Evolutionary conservation across 2,888 invertebrate species (phyloP).

Genomic region (Sinelater perroti): DNA sequence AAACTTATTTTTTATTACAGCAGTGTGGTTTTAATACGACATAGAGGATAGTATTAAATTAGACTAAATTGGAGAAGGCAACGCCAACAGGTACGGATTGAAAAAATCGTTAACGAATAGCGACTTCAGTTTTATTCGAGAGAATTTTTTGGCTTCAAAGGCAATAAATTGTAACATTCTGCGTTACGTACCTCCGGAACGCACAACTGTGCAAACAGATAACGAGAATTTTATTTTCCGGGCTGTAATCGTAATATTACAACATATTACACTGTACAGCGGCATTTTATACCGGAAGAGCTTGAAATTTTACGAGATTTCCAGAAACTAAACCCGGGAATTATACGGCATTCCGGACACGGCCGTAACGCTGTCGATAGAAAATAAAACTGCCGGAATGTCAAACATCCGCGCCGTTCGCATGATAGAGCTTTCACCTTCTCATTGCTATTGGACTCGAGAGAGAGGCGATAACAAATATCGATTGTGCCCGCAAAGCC

Average conservation of each 20-base stretch:
- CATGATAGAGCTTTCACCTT: not conserved
- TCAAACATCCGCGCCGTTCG: constrained; percentile 7
- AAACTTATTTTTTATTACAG: too few relatives aligned
- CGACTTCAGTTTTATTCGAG: too few relatives aligned
- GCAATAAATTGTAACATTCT: too few relatives aligned
- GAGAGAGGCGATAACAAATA: not conserved
- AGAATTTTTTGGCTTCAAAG: too few relatives aligned
- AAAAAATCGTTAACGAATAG: too few relatives aligned
- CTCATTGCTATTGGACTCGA: constrained; percentile 12
- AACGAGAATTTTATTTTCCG: too few relatives aligned
- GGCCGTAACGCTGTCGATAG: constrained; percentile 14
- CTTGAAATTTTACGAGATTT: constrained; percentile 9
- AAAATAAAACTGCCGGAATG: constrained; percentile 13
- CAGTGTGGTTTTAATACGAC: too few relatives aligned
- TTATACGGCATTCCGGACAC: constrained; percentile 13
- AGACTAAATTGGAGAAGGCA: too few relatives aligned
- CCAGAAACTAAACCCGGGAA: constrained; percentile 12
- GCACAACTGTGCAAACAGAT: too few relatives aligned
- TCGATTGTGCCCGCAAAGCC: not conserved
- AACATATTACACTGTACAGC: constrained; percentile 6
- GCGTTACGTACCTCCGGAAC: too few relatives aligned
- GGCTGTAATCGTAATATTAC: not conserved
- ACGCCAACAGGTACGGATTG: too few relatives aligned
- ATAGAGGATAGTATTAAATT: too few relatives aligned
- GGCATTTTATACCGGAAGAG: not conserved